phyloP scores from a whole-genome alignment of 2,888 invertebrate genomes.

The Hydraecia micacea region DNA sequence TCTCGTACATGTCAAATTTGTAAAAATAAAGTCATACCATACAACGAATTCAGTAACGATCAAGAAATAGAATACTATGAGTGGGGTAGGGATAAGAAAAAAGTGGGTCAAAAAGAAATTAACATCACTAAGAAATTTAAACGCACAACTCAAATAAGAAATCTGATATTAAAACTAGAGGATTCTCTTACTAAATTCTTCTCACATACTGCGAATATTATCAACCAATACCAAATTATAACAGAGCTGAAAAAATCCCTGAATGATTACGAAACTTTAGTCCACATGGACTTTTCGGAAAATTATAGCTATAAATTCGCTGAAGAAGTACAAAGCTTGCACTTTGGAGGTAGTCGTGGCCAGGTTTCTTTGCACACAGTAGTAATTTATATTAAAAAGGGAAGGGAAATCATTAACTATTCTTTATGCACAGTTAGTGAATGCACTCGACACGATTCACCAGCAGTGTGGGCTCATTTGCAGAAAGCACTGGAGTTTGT shows the following conservation, averaged over 20 bases:
- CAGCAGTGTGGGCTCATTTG: slow-evolving; percentile 31
- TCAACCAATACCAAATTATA: slow-evolving; percentile 23
- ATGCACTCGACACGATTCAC: slow-evolving; percentile 42
- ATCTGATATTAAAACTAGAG: slow-evolving; percentile 8
- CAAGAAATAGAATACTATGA: too few species aligned
- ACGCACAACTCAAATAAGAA: slow-evolving; percentile 10
- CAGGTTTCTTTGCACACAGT: slow-evolving; percentile 28
- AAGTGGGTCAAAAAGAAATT: neutral
- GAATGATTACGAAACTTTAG: slow-evolving; percentile 10
- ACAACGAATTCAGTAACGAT: too few species aligned
- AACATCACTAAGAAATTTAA: neutral
- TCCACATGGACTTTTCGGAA: slow-evolving; percentile 43
- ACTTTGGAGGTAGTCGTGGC: slow-evolving; percentile 30
- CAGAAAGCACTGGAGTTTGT: slow-evolving; percentile 22
- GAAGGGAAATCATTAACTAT: slow-evolving; percentile 20
- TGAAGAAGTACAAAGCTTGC: slow-evolving; percentile 26
- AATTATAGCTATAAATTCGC: slow-evolving; percentile 28
- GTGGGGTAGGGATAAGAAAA: too few species aligned
- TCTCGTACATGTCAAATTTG: too few species aligned
- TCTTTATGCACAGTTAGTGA: slow-evolving; percentile 26
- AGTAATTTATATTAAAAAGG: slow-evolving; percentile 29
- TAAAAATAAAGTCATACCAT: too few species aligned
- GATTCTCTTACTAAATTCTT: slow-evolving; percentile 15
- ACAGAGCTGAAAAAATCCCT: slow-evolving; percentile 20
- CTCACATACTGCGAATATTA: slow-evolving; percentile 18